Evolutionary conservation across 1,140 invertebrate species (phyloP).

Genomic region (Aphaenogaster ashmeadi): DNA sequence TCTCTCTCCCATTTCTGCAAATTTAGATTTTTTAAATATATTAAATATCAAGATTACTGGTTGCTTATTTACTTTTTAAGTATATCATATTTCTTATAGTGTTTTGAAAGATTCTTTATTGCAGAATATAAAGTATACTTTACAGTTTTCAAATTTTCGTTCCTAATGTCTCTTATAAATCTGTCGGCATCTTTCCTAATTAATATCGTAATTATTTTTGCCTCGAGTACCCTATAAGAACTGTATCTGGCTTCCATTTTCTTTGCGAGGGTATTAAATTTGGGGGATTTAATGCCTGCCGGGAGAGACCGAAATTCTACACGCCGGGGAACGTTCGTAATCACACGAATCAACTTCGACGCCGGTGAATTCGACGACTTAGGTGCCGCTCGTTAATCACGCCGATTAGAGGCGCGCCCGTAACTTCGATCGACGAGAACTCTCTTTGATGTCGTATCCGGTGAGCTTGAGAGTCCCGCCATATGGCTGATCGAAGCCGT

Average conservation of each 20-base stretch:
- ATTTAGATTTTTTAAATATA: not conserved
- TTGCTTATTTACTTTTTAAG: not conserved
- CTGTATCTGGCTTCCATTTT: conserved; percentile 37
- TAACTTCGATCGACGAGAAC: conserved; percentile 58
- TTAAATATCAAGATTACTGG: not conserved
- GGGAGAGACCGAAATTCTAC: conserved; percentile 43
- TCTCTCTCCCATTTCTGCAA: not conserved
- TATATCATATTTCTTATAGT: not conserved
- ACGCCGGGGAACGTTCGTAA: conserved; percentile 51
- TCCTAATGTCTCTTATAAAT: conserved; percentile 6
- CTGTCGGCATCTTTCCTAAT: not conserved
- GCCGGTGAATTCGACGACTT: conserved; percentile 57
- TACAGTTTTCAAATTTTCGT: not conserved
- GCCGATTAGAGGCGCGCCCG: conserved; percentile 61
- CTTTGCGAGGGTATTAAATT: conserved; percentile 51
- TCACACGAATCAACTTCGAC: conserved; percentile 61
- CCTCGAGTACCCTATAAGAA: not conserved
- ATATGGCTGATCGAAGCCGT: conserved; percentile 58
- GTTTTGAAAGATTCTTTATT: not conserved
- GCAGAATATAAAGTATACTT: not conserved
- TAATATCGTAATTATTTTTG: conserved; percentile 59
- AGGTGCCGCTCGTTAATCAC: conserved; percentile 64
- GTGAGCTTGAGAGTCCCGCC: conserved; percentile 53
- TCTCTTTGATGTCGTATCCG: conserved; percentile 64
- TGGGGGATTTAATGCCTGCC: conserved; percentile 27